phyloP scores from a whole-genome alignment of 2,888 invertebrate species.

The Sipunculus nudus region DNA sequence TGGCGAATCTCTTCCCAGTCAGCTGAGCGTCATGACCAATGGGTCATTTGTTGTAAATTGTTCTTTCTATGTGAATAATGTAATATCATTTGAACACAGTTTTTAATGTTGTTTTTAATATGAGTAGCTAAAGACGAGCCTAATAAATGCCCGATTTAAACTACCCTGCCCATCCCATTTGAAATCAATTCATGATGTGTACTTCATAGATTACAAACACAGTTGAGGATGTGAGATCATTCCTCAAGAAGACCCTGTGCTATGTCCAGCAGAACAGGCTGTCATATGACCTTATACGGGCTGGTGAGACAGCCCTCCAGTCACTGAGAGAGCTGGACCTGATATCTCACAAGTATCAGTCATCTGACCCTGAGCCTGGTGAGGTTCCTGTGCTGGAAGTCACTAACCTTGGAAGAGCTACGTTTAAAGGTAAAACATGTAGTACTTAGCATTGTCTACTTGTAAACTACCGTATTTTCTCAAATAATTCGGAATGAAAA shows the following conservation, averaged over 20 bases:
- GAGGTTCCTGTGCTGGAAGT: constrained; percentile 48
- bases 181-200: too few species aligned
- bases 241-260: constrained; percentile 75
- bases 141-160: too few species aligned
- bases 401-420: constrained; percentile 77
- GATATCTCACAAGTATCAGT: constrained; percentile 37
- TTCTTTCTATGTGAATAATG: too few species aligned
- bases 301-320: constrained; percentile 50
- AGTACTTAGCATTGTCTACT: neutral
- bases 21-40: too few species aligned
- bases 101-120: too few species aligned
- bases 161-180: too few species aligned
- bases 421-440: constrained; percentile 76
- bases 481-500: too few species aligned
- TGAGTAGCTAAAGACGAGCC: too few species aligned
- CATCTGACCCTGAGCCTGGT: neutral
- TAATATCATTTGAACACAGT: too few species aligned
- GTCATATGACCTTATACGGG: constrained; percentile 40
- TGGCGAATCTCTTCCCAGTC: too few species aligned
- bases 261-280: constrained; percentile 70
- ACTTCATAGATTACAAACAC: constrained; percentile 48
- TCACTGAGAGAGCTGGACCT: constrained; percentile 51
- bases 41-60: too few species aligned
- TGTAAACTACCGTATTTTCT: neutral
- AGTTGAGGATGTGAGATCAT: constrained; percentile 49